Conservation (phyloP, 1,140 invertebrate genomes). For the Zaprionus ornatus region DNA sequence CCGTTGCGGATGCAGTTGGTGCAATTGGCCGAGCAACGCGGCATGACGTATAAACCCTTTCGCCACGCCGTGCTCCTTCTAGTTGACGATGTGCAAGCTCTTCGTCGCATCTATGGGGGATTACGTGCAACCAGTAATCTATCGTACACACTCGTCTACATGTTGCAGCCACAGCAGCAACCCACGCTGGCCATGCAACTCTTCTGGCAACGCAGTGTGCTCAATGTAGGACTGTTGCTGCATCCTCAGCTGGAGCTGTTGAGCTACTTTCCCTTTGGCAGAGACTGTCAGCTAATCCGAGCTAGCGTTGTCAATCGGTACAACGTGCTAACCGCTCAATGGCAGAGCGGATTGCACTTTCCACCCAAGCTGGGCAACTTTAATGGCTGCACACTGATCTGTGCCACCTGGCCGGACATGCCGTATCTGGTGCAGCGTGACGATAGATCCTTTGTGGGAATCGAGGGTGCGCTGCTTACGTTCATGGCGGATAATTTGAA, state of each 20-base stretch:
- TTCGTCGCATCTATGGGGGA: constrained; percentile 27
- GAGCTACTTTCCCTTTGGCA: constrained; percentile 58
- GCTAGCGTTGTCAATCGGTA: constrained; percentile 56
- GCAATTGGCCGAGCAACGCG: constrained; percentile 9
- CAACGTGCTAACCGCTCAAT: neutral
- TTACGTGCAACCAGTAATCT: constrained; percentile 58
- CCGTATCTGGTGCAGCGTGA: constrained; percentile 60
- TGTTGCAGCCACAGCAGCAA: constrained; percentile 35
- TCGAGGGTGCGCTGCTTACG: constrained; percentile 68
- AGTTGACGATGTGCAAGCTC: constrained; percentile 47
- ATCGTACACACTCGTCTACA: constrained; percentile 62
- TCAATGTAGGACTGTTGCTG: constrained; percentile 54
- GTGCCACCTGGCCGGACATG: constrained; percentile 79
- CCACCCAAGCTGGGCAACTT: constrained; percentile 65
- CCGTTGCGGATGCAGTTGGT: constrained; percentile 10
- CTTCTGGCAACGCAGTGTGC: constrained; percentile 60
- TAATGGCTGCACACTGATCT: constrained; percentile 63
- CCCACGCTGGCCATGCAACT: constrained; percentile 31
- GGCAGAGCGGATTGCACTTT: constrained; percentile 40
- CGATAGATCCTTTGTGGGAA: constrained; percentile 53
- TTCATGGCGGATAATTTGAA: constrained; percentile 70
- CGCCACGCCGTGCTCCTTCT: constrained; percentile 55
- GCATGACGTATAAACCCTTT: constrained; percentile 54
- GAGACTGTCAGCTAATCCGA: constrained; percentile 45
- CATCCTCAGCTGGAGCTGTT: constrained; percentile 34